Base-by-base conservation (phyloP, 2,113 vertebrate genomes). In the Erinaceus europaeus region DNA sequence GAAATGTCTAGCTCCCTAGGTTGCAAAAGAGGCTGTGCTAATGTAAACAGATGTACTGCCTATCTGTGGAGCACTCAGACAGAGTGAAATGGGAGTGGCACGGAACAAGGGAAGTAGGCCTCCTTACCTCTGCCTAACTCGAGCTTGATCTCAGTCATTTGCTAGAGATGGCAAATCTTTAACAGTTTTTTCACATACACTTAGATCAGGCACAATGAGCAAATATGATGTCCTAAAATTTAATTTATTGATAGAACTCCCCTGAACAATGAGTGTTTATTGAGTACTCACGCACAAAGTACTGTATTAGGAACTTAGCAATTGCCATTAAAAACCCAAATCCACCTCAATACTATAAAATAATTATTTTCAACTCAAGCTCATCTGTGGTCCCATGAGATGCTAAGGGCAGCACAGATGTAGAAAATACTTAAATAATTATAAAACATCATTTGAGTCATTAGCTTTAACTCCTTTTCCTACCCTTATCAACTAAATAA, bases 101-200 rank as follows among this genome's bases (percentile, higher is more conserved):
- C 0, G 7, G 46, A 57, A 36, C 0, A 9, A 23, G 53, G 3
- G 13, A 36, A 61, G 79, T 38, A 9, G 38, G 40, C 2, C 0
- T 42, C 44, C 73, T 74, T 10, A 11, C 75, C 71, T 42, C 69
- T 32, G 6, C 62, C 46, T 69, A 50, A 61, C 67, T 82, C 87
- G 48, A 89, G 82, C 65, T 71, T 59, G 40, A 74, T 68, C 52
- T 74, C 50, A 50, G 81, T 84, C 89, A 71, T 67, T 20, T 78
- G 69, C 17, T 6, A 29, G 48, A 67, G 82, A 65, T 62, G 80
- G 46, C 88, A 38, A 38, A 53, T 89, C 82, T 67, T 92, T 81
- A 85, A 65, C 87, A 89, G 78, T 91, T 92, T 82, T 25, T 88
- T 94, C 91, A 95, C 78, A 92, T n/a, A 75, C 44, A 36, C 92